These are phyloP conservation scores for Leucania comma DNA, from an alignment of 2,888 invertebrate species.

Conservation along the genomic window DNA sequence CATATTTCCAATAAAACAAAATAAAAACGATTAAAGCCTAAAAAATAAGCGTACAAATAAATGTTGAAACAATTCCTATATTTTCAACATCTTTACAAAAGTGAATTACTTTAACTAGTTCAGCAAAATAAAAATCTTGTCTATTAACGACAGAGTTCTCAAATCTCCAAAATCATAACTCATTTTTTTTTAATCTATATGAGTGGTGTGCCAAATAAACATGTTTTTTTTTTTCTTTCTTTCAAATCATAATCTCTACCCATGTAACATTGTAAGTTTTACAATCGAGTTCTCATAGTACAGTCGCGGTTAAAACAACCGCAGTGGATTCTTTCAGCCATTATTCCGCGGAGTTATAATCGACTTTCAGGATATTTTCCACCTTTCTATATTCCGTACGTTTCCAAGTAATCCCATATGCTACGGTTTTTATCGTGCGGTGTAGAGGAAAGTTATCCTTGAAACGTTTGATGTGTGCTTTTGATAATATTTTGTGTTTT, in stretches of 20 bases:
- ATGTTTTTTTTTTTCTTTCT: not conserved
- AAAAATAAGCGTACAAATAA: too few relatives aligned
- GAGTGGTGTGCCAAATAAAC: too few relatives aligned
- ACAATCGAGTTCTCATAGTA: constrained; percentile 71
- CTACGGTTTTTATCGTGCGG: constrained; percentile 53
- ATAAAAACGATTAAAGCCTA: too few relatives aligned
- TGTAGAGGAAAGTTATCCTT: constrained; percentile 43
- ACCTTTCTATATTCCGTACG: constrained; percentile 59
- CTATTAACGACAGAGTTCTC: too few relatives aligned
- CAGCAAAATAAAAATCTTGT: too few relatives aligned
- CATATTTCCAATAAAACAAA: too few relatives aligned
- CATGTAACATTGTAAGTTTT: not conserved
- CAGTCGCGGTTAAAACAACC: constrained; percentile 68
- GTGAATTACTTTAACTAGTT: too few relatives aligned
- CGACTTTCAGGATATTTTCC: constrained; percentile 81
- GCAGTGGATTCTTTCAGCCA: constrained; percentile 84
- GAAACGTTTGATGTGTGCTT: constrained; percentile 51
- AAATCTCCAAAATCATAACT: not conserved
- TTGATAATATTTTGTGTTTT: constrained; percentile 25
- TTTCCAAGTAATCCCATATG: constrained; percentile 48
- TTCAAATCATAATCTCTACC: too few relatives aligned
- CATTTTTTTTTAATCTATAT: too few relatives aligned
- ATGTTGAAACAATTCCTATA: too few relatives aligned
- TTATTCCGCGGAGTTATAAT: constrained; percentile 86
- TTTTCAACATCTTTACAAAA: too few relatives aligned